Evolutionary conservation across 2,113 vertebrate genomes (phyloP).

Genomic region (Pterocles burchelli): DNA sequence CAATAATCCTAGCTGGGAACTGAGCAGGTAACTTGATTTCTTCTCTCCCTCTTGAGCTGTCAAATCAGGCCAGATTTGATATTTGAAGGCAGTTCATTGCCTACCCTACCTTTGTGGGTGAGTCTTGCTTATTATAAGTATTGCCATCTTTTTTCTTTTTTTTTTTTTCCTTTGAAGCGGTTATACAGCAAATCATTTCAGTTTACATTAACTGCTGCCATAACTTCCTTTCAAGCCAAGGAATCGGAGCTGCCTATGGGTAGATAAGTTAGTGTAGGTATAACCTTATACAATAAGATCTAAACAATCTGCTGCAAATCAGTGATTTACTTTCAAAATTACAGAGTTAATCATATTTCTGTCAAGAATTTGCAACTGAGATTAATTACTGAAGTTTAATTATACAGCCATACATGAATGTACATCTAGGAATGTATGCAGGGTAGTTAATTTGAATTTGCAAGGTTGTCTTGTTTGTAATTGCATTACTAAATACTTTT

Average conservation of each 20-base stretch:
- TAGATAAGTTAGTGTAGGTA: not conserved
- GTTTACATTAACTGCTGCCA: not conserved
- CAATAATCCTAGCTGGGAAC: not conserved
- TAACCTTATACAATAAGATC: not conserved
- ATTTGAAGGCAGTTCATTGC: not conserved
- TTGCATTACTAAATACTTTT: not conserved
- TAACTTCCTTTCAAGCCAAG: not conserved
- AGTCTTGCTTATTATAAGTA: not conserved
- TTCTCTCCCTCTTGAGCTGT: not conserved
- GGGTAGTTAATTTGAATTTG: slow-evolving; percentile 15
- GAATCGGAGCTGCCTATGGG: not conserved
- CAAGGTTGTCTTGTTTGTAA: not conserved
- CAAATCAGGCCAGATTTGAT: not conserved
- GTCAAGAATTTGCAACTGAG: not conserved
- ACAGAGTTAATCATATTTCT: not conserved
- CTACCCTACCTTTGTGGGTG: not conserved
- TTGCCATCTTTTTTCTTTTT: not conserved
- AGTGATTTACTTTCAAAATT: not conserved
- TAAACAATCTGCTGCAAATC: not conserved
- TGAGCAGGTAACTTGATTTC: not conserved
- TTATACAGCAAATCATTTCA: not conserved
- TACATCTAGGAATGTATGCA: not conserved
- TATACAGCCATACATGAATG: not conserved
- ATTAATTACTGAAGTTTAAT: slow-evolving; percentile 21
- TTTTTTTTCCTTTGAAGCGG: not conserved